Evolutionary conservation across 2,113 vertebrate species (phyloP), one percentile per base, ranked within the genome.

Genomic region (Telmatochromis sp.): DNA sequence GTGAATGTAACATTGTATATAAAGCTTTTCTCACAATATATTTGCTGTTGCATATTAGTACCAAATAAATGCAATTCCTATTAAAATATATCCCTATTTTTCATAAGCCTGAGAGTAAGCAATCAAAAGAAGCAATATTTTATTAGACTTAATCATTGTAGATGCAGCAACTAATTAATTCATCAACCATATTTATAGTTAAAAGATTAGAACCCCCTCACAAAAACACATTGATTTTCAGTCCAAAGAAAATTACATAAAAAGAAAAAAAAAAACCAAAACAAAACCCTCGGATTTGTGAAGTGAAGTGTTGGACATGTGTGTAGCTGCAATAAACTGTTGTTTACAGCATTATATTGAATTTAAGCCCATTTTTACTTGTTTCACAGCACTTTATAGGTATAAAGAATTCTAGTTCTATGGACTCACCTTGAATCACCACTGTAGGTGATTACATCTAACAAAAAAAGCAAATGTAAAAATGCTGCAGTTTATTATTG

Each of bases 191-290:
- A 19, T 65, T 37, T n/a, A 37, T 37, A 37, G 60, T n/a, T 65
- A 37, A 5, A 65, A 65, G 17, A 37, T 65, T 65, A 37, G 33
- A n/a, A 65, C 0, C 31, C 28, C 17, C 57, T 9, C 5, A 60
- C 57, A 33, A 10, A 60, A 19, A 19, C 28, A 33, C 28, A 4
- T 60, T 19, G 31, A 12, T 68, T 68, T 37, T 68, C 63, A 37
- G 5, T 37, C 33, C 33, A 37, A 68, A 21, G 6, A 21, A 37
- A 68, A 37, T n/a, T 37, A 13, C 10, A 40, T 14, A 4, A 13
- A 21, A 65, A 65, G 2, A 35, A 35, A 35, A 65, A 35, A 65
- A 13, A 3, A 2, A 0, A 0, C 2, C 2, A 53, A 54, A 21
- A 23, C 9, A 35, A 35, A 60, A 65, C 13, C n/a, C 1, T 71